Evolutionary conservation across 23 tunicate species (phyloP), one percentile per base, ranked within the genome.

Genomic region (Trididemnum clinides): DNA sequence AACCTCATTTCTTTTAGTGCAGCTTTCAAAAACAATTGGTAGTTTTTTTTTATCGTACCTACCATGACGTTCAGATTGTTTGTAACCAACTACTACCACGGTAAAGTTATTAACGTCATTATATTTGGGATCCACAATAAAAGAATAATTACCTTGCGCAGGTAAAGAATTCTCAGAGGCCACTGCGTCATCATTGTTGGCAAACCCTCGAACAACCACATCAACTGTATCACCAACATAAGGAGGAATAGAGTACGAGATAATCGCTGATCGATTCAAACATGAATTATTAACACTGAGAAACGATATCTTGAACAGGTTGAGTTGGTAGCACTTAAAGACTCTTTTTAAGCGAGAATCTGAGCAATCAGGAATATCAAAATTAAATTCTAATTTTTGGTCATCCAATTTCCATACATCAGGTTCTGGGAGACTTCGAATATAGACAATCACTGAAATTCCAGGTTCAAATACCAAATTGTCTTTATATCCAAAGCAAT

Each of bases 391-490:
- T n/a, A n/a, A n/a, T n/a, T n/a, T n/a, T 73, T 73, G 80, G 28
- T 51, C 66, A 23, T 78, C 66, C 1, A 32, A 2, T n/a, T n/a
- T n/a, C 10, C 25, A 12, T 3, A 36, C 28, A 2, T 12, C 37
- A 5, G 83, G 66, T 15, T 32, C 38, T 1, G 83, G 83, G 2
- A 78, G 20, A 26, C 39, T 51, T 3, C 66, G 83, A 28, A 78
- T 54, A 12, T 6, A 15, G 4, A 74, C 80, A 2, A 35, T 19
- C 15, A 37, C 2, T 37, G 15, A 2, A 36, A 36, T 25, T 12
- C 27, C 80, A 35, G 80, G 80, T 26, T 6, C 4, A 38, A 74
- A n/a, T 3, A 6, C 28, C 2, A 38, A 27, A 38, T 25, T 6
- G 27, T 39, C 80, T 6, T 22, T n/a, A 28, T 22, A 39, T 5